Conservation (phyloP, 2,888 invertebrate genomes). For the Bimastos eiseni region DNA sequence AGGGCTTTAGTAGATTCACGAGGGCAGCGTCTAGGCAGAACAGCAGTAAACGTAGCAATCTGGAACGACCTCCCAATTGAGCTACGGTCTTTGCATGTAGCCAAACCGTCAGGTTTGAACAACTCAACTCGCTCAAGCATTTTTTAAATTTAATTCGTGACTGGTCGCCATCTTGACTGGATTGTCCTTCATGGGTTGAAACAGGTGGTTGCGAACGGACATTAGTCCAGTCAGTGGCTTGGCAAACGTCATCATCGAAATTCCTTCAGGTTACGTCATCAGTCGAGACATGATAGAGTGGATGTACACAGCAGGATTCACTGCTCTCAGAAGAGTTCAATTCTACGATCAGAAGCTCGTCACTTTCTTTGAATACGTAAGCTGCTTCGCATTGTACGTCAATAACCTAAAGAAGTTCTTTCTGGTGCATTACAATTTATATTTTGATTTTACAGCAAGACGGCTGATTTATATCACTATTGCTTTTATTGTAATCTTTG, state of each 20-base stretch:
- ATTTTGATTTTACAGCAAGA: no score
- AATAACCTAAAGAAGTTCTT: not conserved
- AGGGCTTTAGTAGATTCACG: no score
- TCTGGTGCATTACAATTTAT: not conserved
- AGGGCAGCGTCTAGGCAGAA: no score
- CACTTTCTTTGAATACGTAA: constrained; percentile 90
- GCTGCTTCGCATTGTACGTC: constrained; percentile 58
- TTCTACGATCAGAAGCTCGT: constrained; percentile 80
- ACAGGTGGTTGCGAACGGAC: constrained; percentile 55
- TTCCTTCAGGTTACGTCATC: constrained; percentile 58
- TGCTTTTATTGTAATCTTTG: no score
- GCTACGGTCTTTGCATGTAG: no score
- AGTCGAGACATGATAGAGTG: constrained; percentile 78
- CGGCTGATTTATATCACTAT: no score
- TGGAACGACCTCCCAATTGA: no score
- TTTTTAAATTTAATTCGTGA: no score
- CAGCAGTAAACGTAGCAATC: no score
- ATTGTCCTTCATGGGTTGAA: not conserved
- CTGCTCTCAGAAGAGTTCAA: constrained; percentile 81
- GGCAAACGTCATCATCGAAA: constrained; percentile 55
- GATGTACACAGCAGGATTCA: constrained; percentile 80
- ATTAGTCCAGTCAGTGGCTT: constrained; percentile 52
- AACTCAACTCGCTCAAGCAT: no score
- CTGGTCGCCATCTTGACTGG: not conserved
- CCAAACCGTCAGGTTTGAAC: no score